A percentile compares a stretch with the other conserved stretches of the same genome.
Evolutionary conservation across 2,888 invertebrate genomes (phyloP).

Genomic region (Phoenoteleia sp.): DNA sequence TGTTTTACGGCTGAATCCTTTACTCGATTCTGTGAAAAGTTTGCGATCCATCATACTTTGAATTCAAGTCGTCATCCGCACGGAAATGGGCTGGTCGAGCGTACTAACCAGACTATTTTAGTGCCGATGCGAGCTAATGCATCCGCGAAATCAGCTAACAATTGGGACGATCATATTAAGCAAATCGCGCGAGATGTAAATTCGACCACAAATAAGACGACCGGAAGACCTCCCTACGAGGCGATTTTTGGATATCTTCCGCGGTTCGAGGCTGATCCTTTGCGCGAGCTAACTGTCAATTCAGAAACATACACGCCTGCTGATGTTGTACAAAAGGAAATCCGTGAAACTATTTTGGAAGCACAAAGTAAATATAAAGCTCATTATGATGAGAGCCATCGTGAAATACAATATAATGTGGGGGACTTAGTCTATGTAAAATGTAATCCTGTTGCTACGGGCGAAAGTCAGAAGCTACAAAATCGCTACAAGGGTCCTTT

Average conservation of each 20-base stretch:
- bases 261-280: no score
- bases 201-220: no score
- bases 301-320: constrained; percentile 1
- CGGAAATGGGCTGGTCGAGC: background rate
- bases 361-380: constrained; percentile 26
- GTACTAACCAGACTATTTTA: background rate
- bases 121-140: background rate
- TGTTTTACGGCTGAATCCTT: constrained; percentile 5
- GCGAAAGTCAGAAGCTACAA: constrained; percentile 29
- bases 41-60: background rate
- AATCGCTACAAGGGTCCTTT: constrained; percentile 15
- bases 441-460: constrained; percentile 14
- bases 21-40: background rate
- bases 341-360: constrained; percentile 21
- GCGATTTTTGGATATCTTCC: constrained; percentile 59
- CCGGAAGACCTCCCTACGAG: constrained; percentile 63
- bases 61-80: constrained; percentile 5
- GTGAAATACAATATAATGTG: background rate
- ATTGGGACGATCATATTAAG: background rate
- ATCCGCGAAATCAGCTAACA: background rate
- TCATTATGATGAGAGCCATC: constrained; percentile 25
- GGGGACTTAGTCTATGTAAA: constrained; percentile 43
- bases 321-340: constrained; percentile 7
- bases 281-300: no score
- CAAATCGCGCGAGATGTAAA: background rate